Conservation (phyloP, 2,888 invertebrate genomes). For the Eilema caniola region DNA sequence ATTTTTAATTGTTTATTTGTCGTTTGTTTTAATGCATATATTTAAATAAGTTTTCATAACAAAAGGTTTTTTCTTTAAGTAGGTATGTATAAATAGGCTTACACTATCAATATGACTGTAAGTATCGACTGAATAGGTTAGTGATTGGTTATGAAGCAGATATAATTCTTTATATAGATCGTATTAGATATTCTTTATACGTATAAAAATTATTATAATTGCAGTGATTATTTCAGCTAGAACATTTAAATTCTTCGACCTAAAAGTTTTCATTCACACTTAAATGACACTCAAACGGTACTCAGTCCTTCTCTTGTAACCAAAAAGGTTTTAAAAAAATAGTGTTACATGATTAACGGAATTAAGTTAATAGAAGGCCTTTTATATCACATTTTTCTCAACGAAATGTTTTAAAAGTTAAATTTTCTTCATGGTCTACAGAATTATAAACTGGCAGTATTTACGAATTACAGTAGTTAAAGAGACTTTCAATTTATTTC, state of each 20-base stretch:
- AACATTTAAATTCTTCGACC: slow-evolving; percentile 54
- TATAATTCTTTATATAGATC: slow-evolving; percentile 59
- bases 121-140: slow-evolving; percentile 72
- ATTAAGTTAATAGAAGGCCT: neutral
- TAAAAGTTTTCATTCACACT: slow-evolving; percentile 54
- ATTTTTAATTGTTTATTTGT: slow-evolving; percentile 82
- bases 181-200: slow-evolving; percentile 53
- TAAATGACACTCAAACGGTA: slow-evolving; percentile 12
- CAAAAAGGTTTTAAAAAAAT: neutral
- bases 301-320: neutral
- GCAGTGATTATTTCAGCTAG: slow-evolving; percentile 66
- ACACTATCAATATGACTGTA: slow-evolving; percentile 80
- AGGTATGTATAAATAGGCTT: slow-evolving; percentile 84
- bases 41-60: slow-evolving; percentile 85
- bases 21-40: slow-evolving; percentile 85
- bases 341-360: neutral
- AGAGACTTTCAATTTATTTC: neutral
- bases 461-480: neutral
- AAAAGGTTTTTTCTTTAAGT: slow-evolving; percentile 77
- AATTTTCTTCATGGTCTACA: neutral
- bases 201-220: slow-evolving; percentile 63
- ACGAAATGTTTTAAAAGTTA: neutral
- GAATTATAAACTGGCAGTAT: neutral
- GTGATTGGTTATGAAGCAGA: slow-evolving; percentile 71
- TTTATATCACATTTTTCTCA: neutral